Evolutionary conservation across 2,888 invertebrate species (phyloP).

Genomic region (Sinopyrophorus schimmeli): DNA sequence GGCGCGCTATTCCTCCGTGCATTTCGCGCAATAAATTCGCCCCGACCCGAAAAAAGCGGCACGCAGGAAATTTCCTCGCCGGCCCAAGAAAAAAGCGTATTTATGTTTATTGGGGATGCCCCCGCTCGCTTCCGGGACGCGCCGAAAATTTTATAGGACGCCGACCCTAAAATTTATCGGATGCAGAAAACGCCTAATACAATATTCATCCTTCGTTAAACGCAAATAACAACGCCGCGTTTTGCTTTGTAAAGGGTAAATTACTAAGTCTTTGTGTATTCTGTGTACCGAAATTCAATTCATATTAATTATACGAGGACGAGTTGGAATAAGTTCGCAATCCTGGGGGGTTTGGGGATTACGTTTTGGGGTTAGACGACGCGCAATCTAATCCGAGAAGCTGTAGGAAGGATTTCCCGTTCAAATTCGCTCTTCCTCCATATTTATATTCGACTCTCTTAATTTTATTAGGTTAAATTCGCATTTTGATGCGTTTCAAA

Average conservation of each 20-base stretch:
- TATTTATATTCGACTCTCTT: background rate
- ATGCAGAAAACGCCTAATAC: constrained; percentile 1
- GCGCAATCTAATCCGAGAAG: constrained; percentile 21
- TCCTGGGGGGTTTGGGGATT: constrained; percentile 40
- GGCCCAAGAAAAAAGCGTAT: too few species aligned
- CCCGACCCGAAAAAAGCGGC: too few species aligned
- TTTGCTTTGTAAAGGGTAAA: constrained; percentile 18
- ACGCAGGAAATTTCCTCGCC: too few species aligned
- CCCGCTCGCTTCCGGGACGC: constrained; percentile 1
- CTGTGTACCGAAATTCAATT: constrained; percentile 40
- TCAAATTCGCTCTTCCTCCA: background rate
- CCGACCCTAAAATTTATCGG: background rate
- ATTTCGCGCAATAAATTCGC: too few species aligned
- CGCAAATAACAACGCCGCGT: constrained; percentile 9
- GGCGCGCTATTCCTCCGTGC: too few species aligned
- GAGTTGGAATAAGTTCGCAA: constrained; percentile 39
- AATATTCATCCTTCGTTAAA: constrained; percentile 11
- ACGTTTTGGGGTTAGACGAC: constrained; percentile 34
- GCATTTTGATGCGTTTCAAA: too few species aligned
- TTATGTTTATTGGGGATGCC: too few species aligned
- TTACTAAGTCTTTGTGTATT: constrained; percentile 23
- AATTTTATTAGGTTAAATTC: background rate
- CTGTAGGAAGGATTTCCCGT: constrained; percentile 5
- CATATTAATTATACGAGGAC: constrained; percentile 40
- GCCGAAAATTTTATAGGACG: background rate